Conservation (phyloP, 37 sponge, comb jelly and placozoan species). For the Crambe crambe region DNA sequence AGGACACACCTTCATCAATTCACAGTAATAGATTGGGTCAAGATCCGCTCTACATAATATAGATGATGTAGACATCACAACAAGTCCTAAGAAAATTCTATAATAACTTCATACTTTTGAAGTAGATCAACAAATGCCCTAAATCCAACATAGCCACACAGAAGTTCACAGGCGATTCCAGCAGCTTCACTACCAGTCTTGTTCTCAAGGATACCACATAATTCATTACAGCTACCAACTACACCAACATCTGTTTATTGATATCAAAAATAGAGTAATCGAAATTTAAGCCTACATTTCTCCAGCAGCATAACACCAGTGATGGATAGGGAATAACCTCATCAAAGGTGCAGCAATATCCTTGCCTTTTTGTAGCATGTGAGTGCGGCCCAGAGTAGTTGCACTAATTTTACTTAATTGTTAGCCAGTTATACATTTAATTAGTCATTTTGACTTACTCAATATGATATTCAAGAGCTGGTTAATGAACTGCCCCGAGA, state of each 20-base stretch:
- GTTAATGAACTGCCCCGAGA: not conserved
- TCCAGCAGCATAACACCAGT: too few relatives aligned
- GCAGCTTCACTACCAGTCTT: constrained; percentile 47
- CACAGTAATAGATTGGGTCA: constrained; percentile 93
- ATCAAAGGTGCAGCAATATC: too few relatives aligned
- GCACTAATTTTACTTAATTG: too few relatives aligned
- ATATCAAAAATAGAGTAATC: too few relatives aligned
- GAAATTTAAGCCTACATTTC: too few relatives aligned
- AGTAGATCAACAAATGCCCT: constrained; percentile 75
- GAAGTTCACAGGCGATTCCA: constrained; percentile 68
- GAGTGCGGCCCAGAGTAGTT: too few relatives aligned
- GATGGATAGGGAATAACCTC: too few relatives aligned
- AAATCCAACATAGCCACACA: constrained; percentile 77
- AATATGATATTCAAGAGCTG: not conserved
- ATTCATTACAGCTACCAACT: constrained; percentile 64
- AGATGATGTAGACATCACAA: not conserved
- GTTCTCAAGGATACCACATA: constrained; percentile 65
- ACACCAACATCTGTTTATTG: constrained; percentile 76
- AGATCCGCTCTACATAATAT: constrained; percentile 55
- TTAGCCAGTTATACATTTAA: too few relatives aligned
- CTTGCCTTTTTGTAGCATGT: too few relatives aligned
- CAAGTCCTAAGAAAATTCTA: not conserved
- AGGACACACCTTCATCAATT: constrained; percentile 62
- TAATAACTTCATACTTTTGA: constrained; percentile 72
- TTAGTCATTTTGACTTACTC: not conserved